phyloP scores from a whole-genome alignment of 2,797 vertebrate species.

The Corythornis leucogaster region DNA sequence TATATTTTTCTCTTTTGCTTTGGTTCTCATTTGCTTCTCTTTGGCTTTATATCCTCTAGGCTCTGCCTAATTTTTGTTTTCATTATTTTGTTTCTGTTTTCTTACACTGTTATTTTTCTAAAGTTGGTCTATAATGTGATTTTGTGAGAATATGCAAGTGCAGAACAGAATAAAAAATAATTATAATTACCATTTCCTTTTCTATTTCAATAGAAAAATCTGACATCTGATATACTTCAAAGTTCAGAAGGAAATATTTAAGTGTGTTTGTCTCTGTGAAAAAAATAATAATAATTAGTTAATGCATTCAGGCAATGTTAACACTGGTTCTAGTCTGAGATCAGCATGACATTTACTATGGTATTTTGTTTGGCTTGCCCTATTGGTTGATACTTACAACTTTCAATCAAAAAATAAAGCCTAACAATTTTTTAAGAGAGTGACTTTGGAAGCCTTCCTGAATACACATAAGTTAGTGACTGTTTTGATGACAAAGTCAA shows the following conservation, averaged over 20 bases:
- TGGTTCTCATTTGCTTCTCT: background rate
- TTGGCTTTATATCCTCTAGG: background rate
- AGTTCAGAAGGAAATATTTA: background rate
- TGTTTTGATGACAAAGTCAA: background rate
- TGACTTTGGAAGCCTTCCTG: background rate
- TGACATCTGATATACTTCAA: background rate
- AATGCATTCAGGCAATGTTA: background rate
- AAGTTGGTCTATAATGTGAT: background rate
- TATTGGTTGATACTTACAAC: background rate
- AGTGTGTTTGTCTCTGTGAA: background rate
- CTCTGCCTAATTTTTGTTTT: background rate
- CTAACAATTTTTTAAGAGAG: background rate
- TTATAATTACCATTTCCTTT: background rate
- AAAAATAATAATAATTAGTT: background rate
- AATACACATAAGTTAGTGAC: background rate
- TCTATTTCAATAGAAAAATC: background rate
- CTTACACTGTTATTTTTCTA: background rate
- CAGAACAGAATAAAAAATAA: background rate
- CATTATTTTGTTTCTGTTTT: background rate
- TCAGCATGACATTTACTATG: background rate
- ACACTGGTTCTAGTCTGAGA: background rate
- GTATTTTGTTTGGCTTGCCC: background rate
- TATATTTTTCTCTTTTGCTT: background rate
- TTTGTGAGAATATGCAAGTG: background rate
- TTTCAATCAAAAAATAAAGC: conserved; percentile 1